Conservation (phyloP, 2,888 invertebrate species). For the Silvanus unidentatus region DNA sequence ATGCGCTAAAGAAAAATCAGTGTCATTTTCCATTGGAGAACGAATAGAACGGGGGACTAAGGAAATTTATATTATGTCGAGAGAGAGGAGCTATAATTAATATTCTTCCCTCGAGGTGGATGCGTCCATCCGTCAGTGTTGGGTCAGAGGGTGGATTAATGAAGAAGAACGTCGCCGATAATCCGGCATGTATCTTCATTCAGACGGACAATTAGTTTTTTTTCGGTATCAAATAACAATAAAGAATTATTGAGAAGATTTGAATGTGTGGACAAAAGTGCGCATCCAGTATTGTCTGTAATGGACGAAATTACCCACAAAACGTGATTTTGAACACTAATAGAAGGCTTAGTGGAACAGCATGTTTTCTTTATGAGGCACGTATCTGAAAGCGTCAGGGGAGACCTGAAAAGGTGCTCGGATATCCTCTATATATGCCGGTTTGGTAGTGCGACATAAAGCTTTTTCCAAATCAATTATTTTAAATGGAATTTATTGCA, state of each 20-base stretch:
- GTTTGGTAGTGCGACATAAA: constrained; percentile 7
- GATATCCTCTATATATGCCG: constrained; percentile 21
- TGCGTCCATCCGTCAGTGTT: constrained; percentile 21
- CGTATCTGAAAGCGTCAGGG: constrained; percentile 30
- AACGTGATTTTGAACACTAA: constrained; percentile 43
- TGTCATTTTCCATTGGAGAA: too few relatives aligned
- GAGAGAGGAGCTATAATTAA: constrained; percentile 33
- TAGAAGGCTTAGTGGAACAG: constrained; percentile 42
- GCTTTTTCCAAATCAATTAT: constrained; percentile 21
- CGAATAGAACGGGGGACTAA: too few relatives aligned
- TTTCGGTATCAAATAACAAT: too few relatives aligned
- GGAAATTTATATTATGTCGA: too few relatives aligned
- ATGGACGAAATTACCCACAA: constrained; percentile 38
- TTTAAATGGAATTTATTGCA: constrained; percentile 11
- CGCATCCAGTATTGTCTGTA: constrained; percentile 17
- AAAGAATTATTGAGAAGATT: too few relatives aligned
- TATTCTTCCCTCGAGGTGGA: constrained; percentile 27
- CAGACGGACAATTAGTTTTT: too few relatives aligned
- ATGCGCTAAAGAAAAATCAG: too few relatives aligned
- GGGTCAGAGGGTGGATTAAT: constrained; percentile 23
- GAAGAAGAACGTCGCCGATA: constrained; percentile 28
- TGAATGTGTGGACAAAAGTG: too few relatives aligned
- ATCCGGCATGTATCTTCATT: constrained; percentile 28
- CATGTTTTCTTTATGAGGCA: constrained; percentile 46
- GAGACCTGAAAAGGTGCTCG: constrained; percentile 30